Conservation (phyloP, 2,113 vertebrate species). For the Eleginops maclovinus region DNA sequence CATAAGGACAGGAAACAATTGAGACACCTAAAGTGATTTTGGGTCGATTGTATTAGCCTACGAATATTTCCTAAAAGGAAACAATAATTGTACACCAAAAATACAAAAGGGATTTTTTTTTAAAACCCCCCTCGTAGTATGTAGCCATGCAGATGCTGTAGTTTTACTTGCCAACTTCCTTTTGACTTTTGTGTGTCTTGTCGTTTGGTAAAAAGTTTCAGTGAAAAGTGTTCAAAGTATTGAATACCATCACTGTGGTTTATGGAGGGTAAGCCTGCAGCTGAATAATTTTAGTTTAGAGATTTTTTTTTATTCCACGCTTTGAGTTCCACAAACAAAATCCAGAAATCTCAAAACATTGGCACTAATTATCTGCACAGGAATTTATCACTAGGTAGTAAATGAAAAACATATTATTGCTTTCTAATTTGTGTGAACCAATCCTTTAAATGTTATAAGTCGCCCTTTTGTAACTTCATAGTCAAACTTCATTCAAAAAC, state of each 20-base stretch:
- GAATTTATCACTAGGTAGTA: not conserved
- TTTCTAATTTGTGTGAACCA: conserved; percentile 6
- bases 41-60: not conserved
- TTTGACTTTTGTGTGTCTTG: not conserved
- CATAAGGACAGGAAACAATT: not conserved
- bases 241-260: not conserved
- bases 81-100: not conserved
- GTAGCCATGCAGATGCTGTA: not conserved
- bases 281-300: not conserved
- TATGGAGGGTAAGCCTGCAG: not conserved
- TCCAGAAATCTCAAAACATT: not conserved
- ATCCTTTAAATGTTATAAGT: not conserved
- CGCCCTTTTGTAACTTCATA: not conserved
- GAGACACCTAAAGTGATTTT: not conserved
- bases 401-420: not conserved
- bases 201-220: not conserved
- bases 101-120: not conserved
- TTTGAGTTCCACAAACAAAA: not conserved
- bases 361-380: not conserved
- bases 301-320: not conserved
- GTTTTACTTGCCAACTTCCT: not conserved
- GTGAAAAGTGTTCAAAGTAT: not conserved
- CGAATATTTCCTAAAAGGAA: conserved; percentile 11
- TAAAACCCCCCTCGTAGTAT: no score
- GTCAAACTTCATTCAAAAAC: conserved; percentile 3